Conservation (phyloP, 2,888 invertebrate species). For the Dorcus parallelipipedus region DNA sequence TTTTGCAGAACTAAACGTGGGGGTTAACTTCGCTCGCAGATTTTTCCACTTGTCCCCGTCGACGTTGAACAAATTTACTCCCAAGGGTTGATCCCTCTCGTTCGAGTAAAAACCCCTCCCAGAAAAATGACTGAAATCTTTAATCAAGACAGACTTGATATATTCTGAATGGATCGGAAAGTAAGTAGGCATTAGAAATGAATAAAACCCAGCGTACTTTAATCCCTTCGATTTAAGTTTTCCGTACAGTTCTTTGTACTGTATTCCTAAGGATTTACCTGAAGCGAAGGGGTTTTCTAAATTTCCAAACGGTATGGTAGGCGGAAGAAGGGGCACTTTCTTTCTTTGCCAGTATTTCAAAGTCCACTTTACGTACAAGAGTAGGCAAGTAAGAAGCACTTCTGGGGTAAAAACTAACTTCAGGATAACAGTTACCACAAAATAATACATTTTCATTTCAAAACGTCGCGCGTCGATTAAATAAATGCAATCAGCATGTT, state of each 20-base stretch:
- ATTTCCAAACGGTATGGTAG: constrained; percentile 11
- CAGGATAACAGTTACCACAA: too few species aligned
- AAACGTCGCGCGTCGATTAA: too few species aligned
- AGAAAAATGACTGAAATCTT: constrained; percentile 7
- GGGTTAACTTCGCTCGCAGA: too few species aligned
- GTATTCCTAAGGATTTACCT: neutral
- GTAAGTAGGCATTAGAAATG: constrained; percentile 6
- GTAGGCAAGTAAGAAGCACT: too few species aligned
- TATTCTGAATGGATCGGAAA: neutral
- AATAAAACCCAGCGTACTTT: constrained; percentile 8
- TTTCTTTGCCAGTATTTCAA: constrained; percentile 13
- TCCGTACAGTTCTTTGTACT: neutral
- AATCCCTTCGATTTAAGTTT: too few species aligned
- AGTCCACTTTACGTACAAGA: neutral
- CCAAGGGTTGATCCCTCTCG: constrained; percentile 5
- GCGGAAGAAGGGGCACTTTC: constrained; percentile 2
- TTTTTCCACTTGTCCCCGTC: constrained; percentile 7
- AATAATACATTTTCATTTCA: too few species aligned
- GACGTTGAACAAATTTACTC: neutral
- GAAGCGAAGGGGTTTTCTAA: constrained; percentile 1
- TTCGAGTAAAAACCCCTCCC: neutral
- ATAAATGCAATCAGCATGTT: too few species aligned
- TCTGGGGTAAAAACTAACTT: too few species aligned
- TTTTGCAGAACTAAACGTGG: too few species aligned
- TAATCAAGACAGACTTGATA: constrained; percentile 3